Conservation (phyloP, 2,888 invertebrate genomes). For the Lypha dubia region DNA sequence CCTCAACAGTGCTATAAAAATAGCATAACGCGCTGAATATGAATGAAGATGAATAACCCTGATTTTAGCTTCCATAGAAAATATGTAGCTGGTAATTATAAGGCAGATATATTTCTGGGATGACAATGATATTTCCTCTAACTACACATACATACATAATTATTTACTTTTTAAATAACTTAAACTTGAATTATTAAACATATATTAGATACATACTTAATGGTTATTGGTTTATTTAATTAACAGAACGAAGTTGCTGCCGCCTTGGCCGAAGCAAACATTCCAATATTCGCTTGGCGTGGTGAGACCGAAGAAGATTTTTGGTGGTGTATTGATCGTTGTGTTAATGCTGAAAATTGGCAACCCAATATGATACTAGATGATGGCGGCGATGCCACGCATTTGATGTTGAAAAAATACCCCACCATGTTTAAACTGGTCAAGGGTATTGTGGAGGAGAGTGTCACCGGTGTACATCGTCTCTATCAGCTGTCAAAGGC, state of each 20-base stretch:
- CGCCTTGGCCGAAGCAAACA: conserved; percentile 95
- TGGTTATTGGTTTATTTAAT: conserved; percentile 54
- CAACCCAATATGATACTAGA: conserved; percentile 99
- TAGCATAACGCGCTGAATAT: no score
- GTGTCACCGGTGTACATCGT: conserved; percentile 98
- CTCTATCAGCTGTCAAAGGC: conserved; percentile 97
- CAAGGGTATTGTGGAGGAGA: conserved; percentile 98
- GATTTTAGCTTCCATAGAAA: no score
- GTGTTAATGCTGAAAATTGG: conserved; percentile 96
- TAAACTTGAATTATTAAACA: not conserved
- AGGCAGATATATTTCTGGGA: no score
- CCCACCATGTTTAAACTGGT: conserved; percentile 96
- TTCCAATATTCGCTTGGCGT: conserved; percentile 97
- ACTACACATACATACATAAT: no score
- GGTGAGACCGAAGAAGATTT: conserved; percentile 99
- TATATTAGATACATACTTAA: conserved; percentile 32
- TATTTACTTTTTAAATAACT: no score
- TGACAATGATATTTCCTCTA: no score
- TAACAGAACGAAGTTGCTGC: conserved; percentile 97
- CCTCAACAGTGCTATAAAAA: no score
- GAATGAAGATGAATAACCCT: no score
- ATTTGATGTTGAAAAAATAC: conserved; percentile 97
- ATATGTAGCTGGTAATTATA: no score
- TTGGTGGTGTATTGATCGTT: conserved; percentile 99
- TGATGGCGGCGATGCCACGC: conserved; percentile 98